phyloP scores from a whole-genome alignment of 2,113 vertebrate genomes.

The Numenius arquata region DNA sequence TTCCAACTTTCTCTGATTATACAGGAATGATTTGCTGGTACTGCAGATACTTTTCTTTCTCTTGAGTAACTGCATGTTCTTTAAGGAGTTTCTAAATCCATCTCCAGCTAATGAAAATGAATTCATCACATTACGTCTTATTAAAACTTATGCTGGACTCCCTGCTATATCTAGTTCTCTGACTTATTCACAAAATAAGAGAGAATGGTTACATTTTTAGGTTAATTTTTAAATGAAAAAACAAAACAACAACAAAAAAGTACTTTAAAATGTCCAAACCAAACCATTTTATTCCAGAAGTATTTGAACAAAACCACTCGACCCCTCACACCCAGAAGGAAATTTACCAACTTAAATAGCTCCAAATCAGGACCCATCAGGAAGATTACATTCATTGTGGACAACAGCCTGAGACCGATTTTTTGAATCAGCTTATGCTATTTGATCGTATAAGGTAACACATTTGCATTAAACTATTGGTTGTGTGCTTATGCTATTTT shows the following conservation, averaged over 20 bases:
- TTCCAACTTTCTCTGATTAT: slow-evolving; percentile 4
- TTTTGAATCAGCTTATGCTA: not conserved
- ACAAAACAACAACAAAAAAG: not conserved
- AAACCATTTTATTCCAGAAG: not conserved
- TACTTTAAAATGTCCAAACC: not conserved
- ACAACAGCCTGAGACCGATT: accelerated
- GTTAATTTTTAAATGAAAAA: not conserved
- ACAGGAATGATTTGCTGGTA: not conserved
- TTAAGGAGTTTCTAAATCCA: not conserved
- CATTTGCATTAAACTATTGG: not conserved
- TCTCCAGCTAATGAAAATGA: not conserved
- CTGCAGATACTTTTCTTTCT: not conserved
- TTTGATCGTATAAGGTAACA: not conserved
- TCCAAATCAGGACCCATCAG: not conserved
- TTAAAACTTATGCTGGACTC: not conserved
- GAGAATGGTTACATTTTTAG: not conserved
- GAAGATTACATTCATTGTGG: not conserved
- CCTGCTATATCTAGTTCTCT: not conserved
- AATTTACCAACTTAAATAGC: not conserved
- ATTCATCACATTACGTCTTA: not conserved
- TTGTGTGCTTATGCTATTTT: not conserved
- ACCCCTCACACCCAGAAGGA: not conserved
- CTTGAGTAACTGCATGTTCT: not conserved
- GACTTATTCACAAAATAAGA: not conserved
- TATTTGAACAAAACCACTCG: not conserved